Conservation (phyloP, 2,888 invertebrate genomes). For the Coleophora deauratella region DNA sequence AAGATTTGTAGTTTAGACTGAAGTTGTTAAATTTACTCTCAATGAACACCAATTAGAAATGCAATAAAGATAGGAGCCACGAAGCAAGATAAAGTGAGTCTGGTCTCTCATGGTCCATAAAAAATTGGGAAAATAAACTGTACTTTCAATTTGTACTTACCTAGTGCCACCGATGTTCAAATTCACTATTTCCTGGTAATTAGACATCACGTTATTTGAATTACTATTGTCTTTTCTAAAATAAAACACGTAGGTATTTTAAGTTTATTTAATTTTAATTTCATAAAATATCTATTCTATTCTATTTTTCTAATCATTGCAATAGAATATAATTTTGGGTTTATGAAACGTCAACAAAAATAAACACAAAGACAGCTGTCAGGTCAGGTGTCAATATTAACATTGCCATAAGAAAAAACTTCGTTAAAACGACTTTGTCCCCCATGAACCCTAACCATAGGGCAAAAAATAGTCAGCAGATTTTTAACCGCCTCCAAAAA, state of each 20-base stretch:
- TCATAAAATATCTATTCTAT: too few relatives aligned
- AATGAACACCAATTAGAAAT: too few relatives aligned
- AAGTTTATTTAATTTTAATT: neutral
- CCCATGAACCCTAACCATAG: too few relatives aligned
- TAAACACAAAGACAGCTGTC: slow-evolving; percentile 15
- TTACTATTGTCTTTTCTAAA: neutral
- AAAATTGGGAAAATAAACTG: neutral
- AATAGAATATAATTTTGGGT: neutral
- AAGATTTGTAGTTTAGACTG: too few relatives aligned
- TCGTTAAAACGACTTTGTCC: slow-evolving; percentile 67
- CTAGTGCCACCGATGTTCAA: slow-evolving; percentile 96
- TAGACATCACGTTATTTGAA: slow-evolving; percentile 39
- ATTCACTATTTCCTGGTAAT: slow-evolving; percentile 83
- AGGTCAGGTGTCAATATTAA: slow-evolving; percentile 6
- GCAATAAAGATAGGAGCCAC: too few relatives aligned
- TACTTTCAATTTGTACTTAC: slow-evolving; percentile 64
- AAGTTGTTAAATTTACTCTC: too few relatives aligned
- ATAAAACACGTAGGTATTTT: neutral
- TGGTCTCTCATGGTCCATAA: too few relatives aligned
- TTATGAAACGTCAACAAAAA: slow-evolving; percentile 29
- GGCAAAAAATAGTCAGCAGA: too few relatives aligned
- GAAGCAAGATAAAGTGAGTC: too few relatives aligned
- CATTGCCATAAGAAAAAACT: too few relatives aligned
- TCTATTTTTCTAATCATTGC: too few relatives aligned
- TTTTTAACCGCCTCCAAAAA: too few relatives aligned